These are phyloP conservation scores for Homalodisca vitripennis DNA, from an alignment of 1,140 invertebrate genomes.

Conservation along the genomic window DNA sequence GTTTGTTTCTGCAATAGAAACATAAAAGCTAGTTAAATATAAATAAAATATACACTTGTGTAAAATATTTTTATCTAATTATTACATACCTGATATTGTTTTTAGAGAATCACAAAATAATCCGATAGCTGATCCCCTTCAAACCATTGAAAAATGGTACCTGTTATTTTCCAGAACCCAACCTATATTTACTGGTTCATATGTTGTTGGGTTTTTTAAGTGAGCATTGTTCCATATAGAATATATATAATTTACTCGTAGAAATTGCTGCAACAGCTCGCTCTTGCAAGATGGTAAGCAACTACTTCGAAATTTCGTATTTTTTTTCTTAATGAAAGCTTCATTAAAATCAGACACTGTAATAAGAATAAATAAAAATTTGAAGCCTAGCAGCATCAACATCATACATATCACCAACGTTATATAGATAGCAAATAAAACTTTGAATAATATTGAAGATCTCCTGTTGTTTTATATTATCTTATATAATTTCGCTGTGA, in stretches of 20 bases:
- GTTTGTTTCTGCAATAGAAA: no score
- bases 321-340: background rate
- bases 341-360: slow-evolving; percentile 30
- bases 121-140: slow-evolving; percentile 17
- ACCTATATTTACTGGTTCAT: background rate
- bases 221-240: slow-evolving; percentile 9
- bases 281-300: background rate
- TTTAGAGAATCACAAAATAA: background rate
- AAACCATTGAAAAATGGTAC: slow-evolving; percentile 25
- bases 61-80: no score
- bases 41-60: no score
- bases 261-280: no score
- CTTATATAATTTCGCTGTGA: background rate
- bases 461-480: background rate
- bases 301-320: background rate
- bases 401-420: background rate
- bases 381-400: background rate
- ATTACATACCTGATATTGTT: background rate
- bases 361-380: background rate
- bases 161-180: background rate
- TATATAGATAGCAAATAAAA: background rate
- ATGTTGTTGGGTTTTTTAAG: background rate
- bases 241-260: background rate
- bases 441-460: background rate
- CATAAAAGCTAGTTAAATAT: no score